Percentiles rank a stretch among this genome's conserved stretches.
These are phyloP conservation scores for Karalla daura DNA, from an alignment of 2,797 vertebrate genomes.

Conservation along the genomic window DNA sequence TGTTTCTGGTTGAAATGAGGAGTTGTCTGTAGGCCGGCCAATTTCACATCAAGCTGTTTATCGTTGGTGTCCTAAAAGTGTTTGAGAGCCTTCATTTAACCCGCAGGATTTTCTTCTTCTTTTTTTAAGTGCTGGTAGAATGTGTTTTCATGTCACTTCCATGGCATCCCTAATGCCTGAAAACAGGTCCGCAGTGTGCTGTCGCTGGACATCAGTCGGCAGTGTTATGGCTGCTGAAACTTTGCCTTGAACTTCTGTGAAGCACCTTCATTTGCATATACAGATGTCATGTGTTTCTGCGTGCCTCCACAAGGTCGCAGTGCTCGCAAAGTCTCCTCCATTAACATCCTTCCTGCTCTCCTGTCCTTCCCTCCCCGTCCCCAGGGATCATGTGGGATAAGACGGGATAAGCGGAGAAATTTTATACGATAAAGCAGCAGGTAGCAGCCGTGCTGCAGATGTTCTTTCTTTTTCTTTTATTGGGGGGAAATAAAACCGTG, in stretches of 20 bases:
- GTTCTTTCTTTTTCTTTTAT: no score
- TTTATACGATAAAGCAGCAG: slow-evolving; percentile 20
- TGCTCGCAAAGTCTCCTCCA: slow-evolving; percentile 7
- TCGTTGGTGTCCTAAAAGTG: not conserved
- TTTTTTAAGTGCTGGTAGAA: not conserved
- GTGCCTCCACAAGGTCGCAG: slow-evolving; percentile 34
- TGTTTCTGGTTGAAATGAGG: no score
- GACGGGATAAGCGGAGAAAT: slow-evolving; percentile 1
- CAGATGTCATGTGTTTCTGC: slow-evolving; percentile 6
- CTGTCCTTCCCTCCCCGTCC: not conserved
- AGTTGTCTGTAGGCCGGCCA: no score
- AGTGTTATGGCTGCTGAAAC: not conserved
- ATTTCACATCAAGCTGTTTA: no score
- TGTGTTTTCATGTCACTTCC: no score
- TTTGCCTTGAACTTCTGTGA: not conserved
- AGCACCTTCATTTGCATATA: not conserved
- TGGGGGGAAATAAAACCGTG: not conserved
- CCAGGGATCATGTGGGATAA: slow-evolving; percentile 30
- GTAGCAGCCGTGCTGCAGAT: not conserved
- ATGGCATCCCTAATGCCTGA: not conserved
- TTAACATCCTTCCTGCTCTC: slow-evolving; percentile 15
- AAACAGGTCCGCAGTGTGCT: not conserved
- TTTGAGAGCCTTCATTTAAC: not conserved
- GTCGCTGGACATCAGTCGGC: not conserved
- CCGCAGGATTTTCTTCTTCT: not conserved